Evolutionary conservation across 2,888 invertebrate genomes (phyloP).

Genomic region (Lepidochitona cinerea): DNA sequence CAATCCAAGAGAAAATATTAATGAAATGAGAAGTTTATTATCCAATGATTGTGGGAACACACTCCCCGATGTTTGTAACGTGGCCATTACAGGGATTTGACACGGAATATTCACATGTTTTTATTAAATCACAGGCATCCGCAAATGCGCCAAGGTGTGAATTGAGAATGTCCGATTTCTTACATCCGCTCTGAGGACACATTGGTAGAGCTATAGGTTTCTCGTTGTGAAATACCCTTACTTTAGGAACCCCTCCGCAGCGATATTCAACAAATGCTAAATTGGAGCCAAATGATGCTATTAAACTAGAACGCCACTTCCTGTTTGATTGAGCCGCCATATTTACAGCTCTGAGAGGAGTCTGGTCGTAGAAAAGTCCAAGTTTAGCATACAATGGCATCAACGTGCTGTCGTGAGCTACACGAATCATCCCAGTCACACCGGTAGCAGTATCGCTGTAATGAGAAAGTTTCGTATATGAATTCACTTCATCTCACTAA

Average conservation of each 20-base stretch:
- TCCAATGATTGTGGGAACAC: background rate
- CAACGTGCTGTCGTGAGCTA: background rate
- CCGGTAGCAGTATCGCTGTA: background rate
- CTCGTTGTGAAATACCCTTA: background rate
- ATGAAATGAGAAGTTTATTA: no score
- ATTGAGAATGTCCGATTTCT: background rate
- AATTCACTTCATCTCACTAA: no score
- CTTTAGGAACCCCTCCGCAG: background rate
- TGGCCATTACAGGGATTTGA: background rate
- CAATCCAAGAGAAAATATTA: no score
- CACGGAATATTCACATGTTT: background rate
- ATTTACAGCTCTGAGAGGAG: background rate
- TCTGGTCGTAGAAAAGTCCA: background rate
- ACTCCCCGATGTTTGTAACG: background rate
- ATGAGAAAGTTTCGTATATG: no score
- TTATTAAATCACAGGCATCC: background rate
- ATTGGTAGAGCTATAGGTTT: background rate
- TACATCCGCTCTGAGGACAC: background rate
- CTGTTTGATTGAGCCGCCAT: background rate
- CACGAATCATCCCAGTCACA: background rate
- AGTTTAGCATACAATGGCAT: background rate
- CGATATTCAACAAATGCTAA: slow-evolving; percentile 2
- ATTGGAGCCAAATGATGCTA: background rate
- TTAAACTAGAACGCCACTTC: background rate
- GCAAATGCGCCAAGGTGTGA: background rate